Evolutionary conservation across 2,888 invertebrate species (phyloP).

Genomic region (Cylindroiulus punctatus): DNA sequence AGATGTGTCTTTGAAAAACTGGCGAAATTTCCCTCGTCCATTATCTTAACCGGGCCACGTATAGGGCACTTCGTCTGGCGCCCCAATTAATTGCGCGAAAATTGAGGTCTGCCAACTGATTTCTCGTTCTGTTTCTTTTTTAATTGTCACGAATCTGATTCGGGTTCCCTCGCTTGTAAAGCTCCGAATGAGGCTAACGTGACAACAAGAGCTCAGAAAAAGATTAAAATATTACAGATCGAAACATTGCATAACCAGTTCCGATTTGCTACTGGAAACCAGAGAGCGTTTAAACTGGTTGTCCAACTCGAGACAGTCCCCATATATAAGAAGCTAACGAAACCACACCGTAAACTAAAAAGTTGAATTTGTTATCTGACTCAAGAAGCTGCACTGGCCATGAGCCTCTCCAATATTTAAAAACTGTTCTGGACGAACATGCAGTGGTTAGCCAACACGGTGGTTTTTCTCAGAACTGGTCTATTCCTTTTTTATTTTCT

Average conservation of each 20-base stretch:
- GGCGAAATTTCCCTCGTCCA: neutral
- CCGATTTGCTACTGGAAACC: constrained; percentile 21
- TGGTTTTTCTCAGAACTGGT: too few species aligned
- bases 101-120: constrained; percentile 26
- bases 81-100: neutral
- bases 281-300: constrained; percentile 15
- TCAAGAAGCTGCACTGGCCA: too few species aligned
- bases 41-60: neutral
- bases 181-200: constrained; percentile 11
- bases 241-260: neutral
- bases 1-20: too few species aligned
- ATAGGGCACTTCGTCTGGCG: neutral
- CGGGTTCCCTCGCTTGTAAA: neutral
- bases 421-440: too few species aligned
- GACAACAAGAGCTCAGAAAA: constrained; percentile 11
- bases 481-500: too few species aligned
- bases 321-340: neutral
- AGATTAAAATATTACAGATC: neutral
- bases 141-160: constrained; percentile 6
- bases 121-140: neutral
- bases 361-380: neutral
- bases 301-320: neutral
- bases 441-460: too few species aligned
- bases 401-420: too few species aligned
- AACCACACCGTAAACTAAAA: neutral